Base-by-base conservation (phyloP, 2,888 invertebrate species). In the Thyatira batis region DNA sequence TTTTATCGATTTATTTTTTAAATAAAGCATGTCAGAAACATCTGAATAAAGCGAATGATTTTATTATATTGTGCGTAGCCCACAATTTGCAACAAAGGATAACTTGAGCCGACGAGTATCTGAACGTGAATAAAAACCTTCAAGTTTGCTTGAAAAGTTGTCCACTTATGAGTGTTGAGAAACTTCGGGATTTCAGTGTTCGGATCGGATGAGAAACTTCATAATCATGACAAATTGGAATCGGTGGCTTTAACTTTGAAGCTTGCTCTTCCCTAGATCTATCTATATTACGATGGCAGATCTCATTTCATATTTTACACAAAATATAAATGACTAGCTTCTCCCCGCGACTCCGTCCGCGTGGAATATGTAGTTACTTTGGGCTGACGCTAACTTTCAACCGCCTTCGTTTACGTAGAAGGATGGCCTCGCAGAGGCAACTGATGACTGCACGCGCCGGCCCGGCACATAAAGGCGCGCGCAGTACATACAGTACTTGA, bases 91-190 rank as follows among this genome's bases (percentile, higher is more conserved):
- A 39, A 8, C 6, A 30, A 30, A 11, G 11, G 8, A 39, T 9
- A 46, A 13, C 21, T 45, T 11, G 4, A 45, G 21, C 45, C 21
- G 9, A 2, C 11, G 30, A 46, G 2, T 25, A 13, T n/a, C n/a
- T 10, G 10, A 48, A 20, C 17, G 13, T 48, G 17, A 25, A 17
- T n/a, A 23, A 23, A 23, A 23, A 23, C 3, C 8, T 9, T 9
- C 13, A 46, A 48, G 48, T 48, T 48, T 27, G 20, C 48, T 25
- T 8, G 48, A 10, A 48, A 48, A 28, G 48, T 48, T 48, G 28
- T 27, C 5, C 28, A 27, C 20, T 27, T 20, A 8, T 48, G 11
- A n/a, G 17, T 17, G 39, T 17, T 39, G 13, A 20, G 20, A 48
- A 28, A 48, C 27, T 48, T 48, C 17, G 9, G 9, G 17, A 27